phyloP scores from a whole-genome alignment of 2,888 invertebrate species.

The Protonemura montana region DNA sequence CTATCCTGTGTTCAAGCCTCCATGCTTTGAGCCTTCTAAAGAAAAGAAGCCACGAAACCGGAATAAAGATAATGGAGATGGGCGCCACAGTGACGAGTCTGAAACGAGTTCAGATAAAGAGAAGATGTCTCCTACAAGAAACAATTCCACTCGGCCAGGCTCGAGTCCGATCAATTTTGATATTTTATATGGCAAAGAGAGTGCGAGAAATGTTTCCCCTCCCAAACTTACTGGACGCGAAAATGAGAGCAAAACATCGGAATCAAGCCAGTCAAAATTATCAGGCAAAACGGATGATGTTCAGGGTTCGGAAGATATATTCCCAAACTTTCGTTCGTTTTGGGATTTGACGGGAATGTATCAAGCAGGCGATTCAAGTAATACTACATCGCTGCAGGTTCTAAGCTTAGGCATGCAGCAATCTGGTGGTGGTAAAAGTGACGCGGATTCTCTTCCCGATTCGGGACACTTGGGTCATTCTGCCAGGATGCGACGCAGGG shows the following conservation, averaged over 20 bases:
- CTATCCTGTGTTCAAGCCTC: neutral
- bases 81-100: neutral
- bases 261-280: neutral
- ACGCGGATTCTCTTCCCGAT: neutral
- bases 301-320: neutral
- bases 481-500: neutral
- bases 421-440: neutral
- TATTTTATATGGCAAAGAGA: neutral
- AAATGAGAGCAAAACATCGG: neutral
- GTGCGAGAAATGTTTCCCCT: neutral
- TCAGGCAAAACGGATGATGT: neutral
- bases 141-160: neutral
- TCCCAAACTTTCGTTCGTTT: neutral
- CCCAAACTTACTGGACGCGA: neutral
- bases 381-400: neutral
- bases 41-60: neutral
- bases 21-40: neutral
- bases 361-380: neutral
- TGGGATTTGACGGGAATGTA: neutral
- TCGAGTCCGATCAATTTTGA: neutral
- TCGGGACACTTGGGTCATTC: neutral
- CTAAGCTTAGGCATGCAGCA: neutral
- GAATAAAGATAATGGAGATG: neutral
- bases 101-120: neutral
- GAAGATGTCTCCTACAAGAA: neutral